These are phyloP conservation scores for Scaptomyza parva DNA, from an alignment of 2,888 invertebrate species.

Conservation along the genomic window DNA sequence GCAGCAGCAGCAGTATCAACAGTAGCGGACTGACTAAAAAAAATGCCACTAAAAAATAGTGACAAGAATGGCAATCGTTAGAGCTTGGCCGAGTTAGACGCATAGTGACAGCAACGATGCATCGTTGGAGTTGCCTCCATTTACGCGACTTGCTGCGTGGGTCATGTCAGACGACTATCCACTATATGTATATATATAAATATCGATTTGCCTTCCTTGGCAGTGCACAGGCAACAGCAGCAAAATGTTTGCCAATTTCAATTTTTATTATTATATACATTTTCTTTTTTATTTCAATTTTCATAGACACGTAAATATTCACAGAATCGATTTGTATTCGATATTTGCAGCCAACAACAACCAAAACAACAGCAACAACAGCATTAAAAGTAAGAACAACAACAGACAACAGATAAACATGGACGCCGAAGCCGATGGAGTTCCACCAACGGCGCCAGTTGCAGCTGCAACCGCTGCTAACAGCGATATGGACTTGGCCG, in stretches of 20 bases:
- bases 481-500: slow-evolving; percentile 85
- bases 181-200: neutral
- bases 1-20: slow-evolving; percentile 12
- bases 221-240: slow-evolving; percentile 53
- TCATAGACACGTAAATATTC: slow-evolving; percentile 33
- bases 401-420: slow-evolving; percentile 60
- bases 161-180: slow-evolving; percentile 28
- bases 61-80: slow-evolving; percentile 58
- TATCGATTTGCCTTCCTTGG: slow-evolving; percentile 73
- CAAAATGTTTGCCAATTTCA: slow-evolving; percentile 56
- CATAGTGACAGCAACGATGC: slow-evolving; percentile 37
- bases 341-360: slow-evolving; percentile 29
- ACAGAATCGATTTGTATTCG: slow-evolving; percentile 37
- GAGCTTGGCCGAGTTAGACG: slow-evolving; percentile 49
- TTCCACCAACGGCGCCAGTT: slow-evolving; percentile 80
- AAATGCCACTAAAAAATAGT: slow-evolving; percentile 40
- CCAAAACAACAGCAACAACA: slow-evolving; percentile 15
- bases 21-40: neutral
- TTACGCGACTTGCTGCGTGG: slow-evolving; percentile 53
- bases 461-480: slow-evolving; percentile 66
- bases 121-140: slow-evolving; percentile 38
- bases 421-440: slow-evolving; percentile 84
- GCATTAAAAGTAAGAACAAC: slow-evolving; percentile 6
- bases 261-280: slow-evolving; percentile 33
- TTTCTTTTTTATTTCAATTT: slow-evolving; percentile 49